Percentiles rank a stretch among this genome's conserved stretches.
Evolutionary conservation across 2,113 vertebrate genomes (phyloP).

Genomic region (Lepus europaeus): DNA sequence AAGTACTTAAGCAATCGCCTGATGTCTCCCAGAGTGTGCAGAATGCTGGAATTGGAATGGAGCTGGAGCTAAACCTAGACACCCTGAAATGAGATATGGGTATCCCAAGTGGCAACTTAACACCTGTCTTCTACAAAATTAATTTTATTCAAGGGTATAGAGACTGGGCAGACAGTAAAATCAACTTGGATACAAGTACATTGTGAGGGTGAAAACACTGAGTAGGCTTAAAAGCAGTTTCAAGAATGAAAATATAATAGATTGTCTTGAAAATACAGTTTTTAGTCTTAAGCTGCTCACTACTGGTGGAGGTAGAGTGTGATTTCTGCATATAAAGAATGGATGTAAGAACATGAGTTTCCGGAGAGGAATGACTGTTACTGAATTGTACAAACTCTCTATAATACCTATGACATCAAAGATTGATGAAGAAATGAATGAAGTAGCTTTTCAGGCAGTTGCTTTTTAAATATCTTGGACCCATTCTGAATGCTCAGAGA

Average conservation of each 20-base stretch:
- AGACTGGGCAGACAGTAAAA: background rate
- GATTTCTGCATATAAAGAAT: background rate
- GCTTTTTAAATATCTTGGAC: background rate
- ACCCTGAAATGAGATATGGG: too few species aligned
- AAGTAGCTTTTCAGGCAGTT: background rate
- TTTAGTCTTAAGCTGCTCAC: background rate
- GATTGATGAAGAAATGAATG: background rate
- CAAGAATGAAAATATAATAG: background rate
- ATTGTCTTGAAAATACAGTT: background rate
- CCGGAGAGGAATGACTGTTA: background rate
- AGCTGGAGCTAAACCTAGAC: too few species aligned
- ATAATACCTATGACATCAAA: background rate
- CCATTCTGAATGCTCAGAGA: background rate
- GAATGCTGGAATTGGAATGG: too few species aligned
- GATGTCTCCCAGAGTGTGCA: too few species aligned
- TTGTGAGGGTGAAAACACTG: background rate
- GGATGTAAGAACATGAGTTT: too few species aligned
- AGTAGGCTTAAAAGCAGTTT: background rate
- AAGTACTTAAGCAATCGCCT: too few species aligned
- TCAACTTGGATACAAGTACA: background rate
- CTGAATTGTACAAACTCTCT: background rate
- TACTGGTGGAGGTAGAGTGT: background rate
- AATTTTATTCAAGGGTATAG: background rate
- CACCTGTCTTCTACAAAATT: background rate
- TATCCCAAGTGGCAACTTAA: too few species aligned